Percentiles rank a stretch among this genome's conserved stretches.
Evolutionary conservation across 2,888 invertebrate species (phyloP).

Genomic region (Cantharis rufa): DNA sequence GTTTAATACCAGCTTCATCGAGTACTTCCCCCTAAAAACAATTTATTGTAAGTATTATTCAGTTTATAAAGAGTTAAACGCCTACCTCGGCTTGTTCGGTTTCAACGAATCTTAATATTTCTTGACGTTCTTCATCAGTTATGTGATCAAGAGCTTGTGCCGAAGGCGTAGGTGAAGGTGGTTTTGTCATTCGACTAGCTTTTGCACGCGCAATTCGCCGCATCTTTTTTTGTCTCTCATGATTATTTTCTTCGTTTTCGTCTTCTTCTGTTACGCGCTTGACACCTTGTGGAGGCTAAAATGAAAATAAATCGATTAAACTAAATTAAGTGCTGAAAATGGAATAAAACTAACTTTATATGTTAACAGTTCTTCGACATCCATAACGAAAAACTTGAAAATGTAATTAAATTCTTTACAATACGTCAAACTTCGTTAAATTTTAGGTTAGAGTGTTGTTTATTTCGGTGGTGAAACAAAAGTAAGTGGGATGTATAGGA

Average conservation of each 20-base stretch:
- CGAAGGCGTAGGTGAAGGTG: conserved; percentile 55
- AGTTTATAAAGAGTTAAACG: not conserved
- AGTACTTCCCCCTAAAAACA: conserved; percentile 74
- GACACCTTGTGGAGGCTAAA: conserved; percentile 80
- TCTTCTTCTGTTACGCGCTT: conserved; percentile 69
- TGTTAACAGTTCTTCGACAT: conserved; percentile 56
- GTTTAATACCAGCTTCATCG: conserved; percentile 86
- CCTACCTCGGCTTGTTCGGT: conserved; percentile 75
- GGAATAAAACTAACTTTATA: conserved; percentile 49
- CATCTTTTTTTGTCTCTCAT: conserved; percentile 65
- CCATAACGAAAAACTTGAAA: conserved; percentile 45
- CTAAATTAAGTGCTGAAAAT: not conserved
- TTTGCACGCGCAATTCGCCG: conserved; percentile 63
- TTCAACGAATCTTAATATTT: conserved; percentile 83
- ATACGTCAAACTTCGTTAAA: not conserved
- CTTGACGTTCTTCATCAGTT: conserved; percentile 73
- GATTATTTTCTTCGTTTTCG: conserved; percentile 68
- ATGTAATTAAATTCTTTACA: not conserved
- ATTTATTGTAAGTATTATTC: not conserved
- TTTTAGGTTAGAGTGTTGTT: not conserved
- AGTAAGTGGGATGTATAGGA: not conserved
- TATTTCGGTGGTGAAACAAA: not conserved
- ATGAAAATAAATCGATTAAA: conserved; percentile 20
- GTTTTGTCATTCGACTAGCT: conserved; percentile 58
- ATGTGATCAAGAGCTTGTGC: conserved; percentile 60